A percentile compares a stretch with the other conserved stretches of the same genome.
Evolutionary conservation across 1,140 invertebrate genomes (phyloP).

Genomic region (Bombus pascuorum): DNA sequence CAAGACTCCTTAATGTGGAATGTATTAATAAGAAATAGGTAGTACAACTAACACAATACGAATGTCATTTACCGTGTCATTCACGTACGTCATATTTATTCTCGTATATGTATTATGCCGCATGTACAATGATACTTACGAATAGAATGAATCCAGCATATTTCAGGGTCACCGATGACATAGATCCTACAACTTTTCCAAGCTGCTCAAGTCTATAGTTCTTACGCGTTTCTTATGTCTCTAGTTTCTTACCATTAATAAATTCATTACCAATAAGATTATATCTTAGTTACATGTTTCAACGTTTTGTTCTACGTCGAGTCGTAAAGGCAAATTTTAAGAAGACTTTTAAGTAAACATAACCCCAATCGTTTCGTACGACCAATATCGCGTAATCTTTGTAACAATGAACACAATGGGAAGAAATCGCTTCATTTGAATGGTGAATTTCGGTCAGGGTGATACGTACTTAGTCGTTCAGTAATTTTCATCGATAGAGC

Average conservation of each 20-base stretch:
- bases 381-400: no score
- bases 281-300: neutral
- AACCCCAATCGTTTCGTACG: fast-evolving
- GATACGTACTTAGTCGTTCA: neutral
- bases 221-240: no score
- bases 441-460: no score
- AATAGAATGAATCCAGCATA: slow-evolving; percentile 23
- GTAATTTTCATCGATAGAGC: slow-evolving; percentile 53
- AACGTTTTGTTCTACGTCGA: no score
- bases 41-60: slow-evolving; percentile 26
- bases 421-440: neutral
- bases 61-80: slow-evolving; percentile 31
- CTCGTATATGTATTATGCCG: neutral
- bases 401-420: neutral
- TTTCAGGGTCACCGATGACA: neutral
- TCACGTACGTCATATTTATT: slow-evolving; percentile 55
- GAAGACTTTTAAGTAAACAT: no score
- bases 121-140: neutral
- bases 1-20: slow-evolving; percentile 7
- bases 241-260: neutral
- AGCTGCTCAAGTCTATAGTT: no score
- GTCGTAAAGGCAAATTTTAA: no score
- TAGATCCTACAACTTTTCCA: neutral
- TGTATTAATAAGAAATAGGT: slow-evolving; percentile 10
- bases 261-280: neutral